These are phyloP conservation scores for Turritopsis rubra DNA, from an alignment of 30 jellyfish, hydroid and myxozoan genomes.

Conservation along the genomic window DNA sequence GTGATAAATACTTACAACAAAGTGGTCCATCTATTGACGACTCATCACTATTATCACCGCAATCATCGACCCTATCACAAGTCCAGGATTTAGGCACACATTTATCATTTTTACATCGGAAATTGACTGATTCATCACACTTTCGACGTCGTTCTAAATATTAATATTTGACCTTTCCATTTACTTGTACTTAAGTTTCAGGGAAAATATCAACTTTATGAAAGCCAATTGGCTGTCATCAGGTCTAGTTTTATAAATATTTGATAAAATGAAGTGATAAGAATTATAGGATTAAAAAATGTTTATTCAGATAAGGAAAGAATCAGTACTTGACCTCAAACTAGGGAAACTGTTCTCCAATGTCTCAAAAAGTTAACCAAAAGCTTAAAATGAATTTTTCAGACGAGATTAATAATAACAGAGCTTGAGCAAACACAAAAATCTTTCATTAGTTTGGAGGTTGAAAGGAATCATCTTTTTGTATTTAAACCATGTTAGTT, in stretches of 20 bases:
- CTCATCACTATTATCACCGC: conserved; percentile 91
- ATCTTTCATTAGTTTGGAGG: not conserved
- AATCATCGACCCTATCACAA: conserved; percentile 47
- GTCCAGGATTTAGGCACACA: conserved; percentile 27
- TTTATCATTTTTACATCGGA: conserved; percentile 27
- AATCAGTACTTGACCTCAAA: no score
- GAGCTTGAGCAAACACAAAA: not conserved
- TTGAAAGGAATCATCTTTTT: not conserved
- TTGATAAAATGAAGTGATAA: no score
- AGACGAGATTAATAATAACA: not conserved
- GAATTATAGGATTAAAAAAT: no score
- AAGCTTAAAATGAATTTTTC: no score
- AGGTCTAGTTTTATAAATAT: no score
- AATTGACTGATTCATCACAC: conserved; percentile 23
- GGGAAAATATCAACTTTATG: not conserved
- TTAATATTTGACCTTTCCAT: not conserved
- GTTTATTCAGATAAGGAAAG: no score
- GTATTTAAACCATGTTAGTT: not conserved
- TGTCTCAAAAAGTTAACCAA: no score
- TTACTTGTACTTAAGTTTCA: not conserved
- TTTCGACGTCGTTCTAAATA: not conserved
- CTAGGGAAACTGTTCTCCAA: no score
- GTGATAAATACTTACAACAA: conserved; percentile 29
- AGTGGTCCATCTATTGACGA: conserved; percentile 40
- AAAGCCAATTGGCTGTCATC: no score